Conservation (phyloP, 2,797 vertebrate species). For the Falco novaeseelandiae region DNA sequence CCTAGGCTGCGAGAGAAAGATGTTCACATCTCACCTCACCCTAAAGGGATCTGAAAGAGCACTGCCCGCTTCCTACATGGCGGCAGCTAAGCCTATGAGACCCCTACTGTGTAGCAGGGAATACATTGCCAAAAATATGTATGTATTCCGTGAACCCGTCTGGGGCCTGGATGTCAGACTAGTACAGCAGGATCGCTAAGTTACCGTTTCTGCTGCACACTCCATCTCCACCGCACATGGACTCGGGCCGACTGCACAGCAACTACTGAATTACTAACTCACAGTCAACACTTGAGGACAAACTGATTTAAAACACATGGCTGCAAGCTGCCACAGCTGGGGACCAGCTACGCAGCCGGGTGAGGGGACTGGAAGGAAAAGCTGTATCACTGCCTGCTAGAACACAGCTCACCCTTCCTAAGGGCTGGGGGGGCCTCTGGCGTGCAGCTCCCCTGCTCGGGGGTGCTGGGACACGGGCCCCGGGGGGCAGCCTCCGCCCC, state of each 20-base stretch:
- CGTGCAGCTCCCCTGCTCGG: too few relatives aligned
- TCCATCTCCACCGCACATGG: fast-evolving
- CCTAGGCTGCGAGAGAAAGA: fast-evolving
- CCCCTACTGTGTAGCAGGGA: fast-evolving
- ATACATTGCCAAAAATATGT: fast-evolving
- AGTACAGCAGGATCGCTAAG: not conserved
- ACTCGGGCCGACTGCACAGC: fast-evolving
- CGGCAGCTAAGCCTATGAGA: not conserved
- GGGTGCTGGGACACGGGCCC: too few relatives aligned
- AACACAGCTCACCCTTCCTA: too few relatives aligned
- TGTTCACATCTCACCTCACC: fast-evolving
- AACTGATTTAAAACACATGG: not conserved
- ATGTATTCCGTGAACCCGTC: fast-evolving
- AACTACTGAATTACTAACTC: not conserved
- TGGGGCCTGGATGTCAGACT: not conserved
- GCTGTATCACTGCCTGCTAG: too few relatives aligned
- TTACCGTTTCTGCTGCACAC: fast-evolving
- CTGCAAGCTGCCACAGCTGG: not conserved
- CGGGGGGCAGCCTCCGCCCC: too few relatives aligned
- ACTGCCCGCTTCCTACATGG: not conserved
- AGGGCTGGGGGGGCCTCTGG: not conserved
- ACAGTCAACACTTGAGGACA: not conserved
- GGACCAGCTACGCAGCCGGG: fast-evolving
- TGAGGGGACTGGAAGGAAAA: not conserved
- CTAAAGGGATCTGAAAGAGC: not conserved